phyloP scores from a whole-genome alignment of 2,797 vertebrate species.

The Lophius americanus region DNA sequence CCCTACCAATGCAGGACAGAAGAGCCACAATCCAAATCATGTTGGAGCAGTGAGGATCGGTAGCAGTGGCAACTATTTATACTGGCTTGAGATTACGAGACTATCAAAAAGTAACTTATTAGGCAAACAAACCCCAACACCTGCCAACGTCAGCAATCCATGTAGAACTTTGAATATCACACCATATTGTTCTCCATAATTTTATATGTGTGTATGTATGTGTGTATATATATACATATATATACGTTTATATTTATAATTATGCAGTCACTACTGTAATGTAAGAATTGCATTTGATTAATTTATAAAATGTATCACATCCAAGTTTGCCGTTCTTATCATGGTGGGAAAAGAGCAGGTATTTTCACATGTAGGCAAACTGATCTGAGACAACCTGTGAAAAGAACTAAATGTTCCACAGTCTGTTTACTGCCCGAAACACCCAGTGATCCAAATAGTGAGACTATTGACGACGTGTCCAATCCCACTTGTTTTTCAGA shows the following conservation, averaged over 20 bases:
- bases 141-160: constrained; percentile 34
- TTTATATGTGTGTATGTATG: too few relatives aligned
- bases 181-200: background rate
- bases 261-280: too few relatives aligned
- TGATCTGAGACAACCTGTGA: too few relatives aligned
- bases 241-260: background rate
- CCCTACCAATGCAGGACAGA: constrained; percentile 68
- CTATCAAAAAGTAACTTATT: constrained; percentile 25
- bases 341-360: constrained; percentile 58
- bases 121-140: constrained; percentile 13
- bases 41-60: constrained; percentile 31
- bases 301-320: background rate
- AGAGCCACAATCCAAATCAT: constrained; percentile 67
- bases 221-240: background rate
- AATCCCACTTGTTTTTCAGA: too few relatives aligned
- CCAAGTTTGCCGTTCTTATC: constrained; percentile 27
- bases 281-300: background rate
- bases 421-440: too few relatives aligned
- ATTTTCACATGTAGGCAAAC: constrained; percentile 6
- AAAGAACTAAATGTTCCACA: too few relatives aligned
- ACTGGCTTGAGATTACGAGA: constrained; percentile 33
- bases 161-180: background rate
- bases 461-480: too few relatives aligned
- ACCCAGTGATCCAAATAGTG: too few relatives aligned
- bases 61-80: constrained; percentile 57